These are phyloP conservation scores for Megalops cyprinoides DNA, from an alignment of 2,797 vertebrate species.

Conservation along the genomic window DNA sequence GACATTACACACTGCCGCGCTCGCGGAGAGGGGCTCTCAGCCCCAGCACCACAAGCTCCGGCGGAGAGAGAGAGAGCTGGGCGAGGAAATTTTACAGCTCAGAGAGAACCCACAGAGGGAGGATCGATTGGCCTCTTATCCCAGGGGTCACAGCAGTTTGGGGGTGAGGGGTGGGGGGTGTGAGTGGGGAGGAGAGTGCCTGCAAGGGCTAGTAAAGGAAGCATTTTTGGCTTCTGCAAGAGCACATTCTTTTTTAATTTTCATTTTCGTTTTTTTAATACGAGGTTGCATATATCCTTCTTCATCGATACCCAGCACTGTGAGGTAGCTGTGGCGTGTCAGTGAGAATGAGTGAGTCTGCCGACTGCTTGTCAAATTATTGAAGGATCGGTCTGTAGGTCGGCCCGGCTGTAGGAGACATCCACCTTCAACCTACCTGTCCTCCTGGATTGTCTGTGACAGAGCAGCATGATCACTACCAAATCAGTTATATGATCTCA, in stretches of 20 bases:
- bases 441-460: not conserved
- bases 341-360: not conserved
- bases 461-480: no score
- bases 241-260: no score
- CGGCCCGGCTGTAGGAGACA: no score
- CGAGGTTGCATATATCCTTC: not conserved
- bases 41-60: conserved; percentile 75
- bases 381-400: not conserved
- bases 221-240: not conserved
- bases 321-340: not conserved
- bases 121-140: not conserved
- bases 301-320: not conserved
- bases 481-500: no score
- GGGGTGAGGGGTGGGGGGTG: not conserved
- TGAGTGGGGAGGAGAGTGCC: no score
- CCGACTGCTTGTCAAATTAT: not conserved
- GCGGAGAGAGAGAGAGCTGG: conserved; percentile 77
- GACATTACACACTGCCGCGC: conserved; percentile 85
- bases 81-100: conserved; percentile 84
- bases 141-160: no score
- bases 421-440: not conserved
- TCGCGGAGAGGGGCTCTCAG: conserved; percentile 70
- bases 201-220: no score
- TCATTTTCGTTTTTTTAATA: not conserved
- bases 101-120: conserved; percentile 56